Conservation (phyloP, 2,888 invertebrate species). For the Acleris laterana region DNA sequence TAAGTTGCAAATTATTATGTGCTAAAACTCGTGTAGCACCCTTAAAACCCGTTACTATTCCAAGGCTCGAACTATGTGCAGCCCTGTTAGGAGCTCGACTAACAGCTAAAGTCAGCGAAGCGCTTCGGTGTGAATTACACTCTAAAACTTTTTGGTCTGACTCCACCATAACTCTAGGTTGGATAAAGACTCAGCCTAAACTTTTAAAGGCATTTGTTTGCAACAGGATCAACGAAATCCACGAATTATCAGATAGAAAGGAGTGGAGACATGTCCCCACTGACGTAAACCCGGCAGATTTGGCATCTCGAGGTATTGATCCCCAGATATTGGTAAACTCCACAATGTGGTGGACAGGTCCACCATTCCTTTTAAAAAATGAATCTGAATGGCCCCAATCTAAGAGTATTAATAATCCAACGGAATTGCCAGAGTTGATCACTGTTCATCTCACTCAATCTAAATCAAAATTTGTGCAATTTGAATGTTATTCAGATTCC, state of each 20-base stretch:
- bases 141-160: slow-evolving; percentile 35
- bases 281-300: slow-evolving; percentile 36
- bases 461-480: not conserved
- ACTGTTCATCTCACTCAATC: not conserved
- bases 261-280: slow-evolving; percentile 37
- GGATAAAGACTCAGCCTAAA: slow-evolving; percentile 36
- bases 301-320: slow-evolving; percentile 34
- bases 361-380: slow-evolving; percentile 1
- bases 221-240: slow-evolving; percentile 38
- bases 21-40: slow-evolving; percentile 12
- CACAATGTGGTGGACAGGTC: slow-evolving; percentile 30
- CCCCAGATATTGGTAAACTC: slow-evolving; percentile 6
- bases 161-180: slow-evolving; percentile 37
- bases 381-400: slow-evolving; percentile 18
- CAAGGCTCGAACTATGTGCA: slow-evolving; percentile 9
- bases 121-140: slow-evolving; percentile 12
- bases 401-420: not conserved
- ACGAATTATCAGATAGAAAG: slow-evolving; percentile 30
- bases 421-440: slow-evolving; percentile 16
- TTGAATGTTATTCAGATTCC: slow-evolving; percentile 32
- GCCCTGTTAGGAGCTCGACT: slow-evolving; percentile 33
- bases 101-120: slow-evolving; percentile 16
- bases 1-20: not conserved
- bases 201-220: slow-evolving; percentile 40
- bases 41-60: slow-evolving; percentile 10